Conservation (phyloP, 1,140 invertebrate genomes). For the Lepidurus packardi region DNA sequence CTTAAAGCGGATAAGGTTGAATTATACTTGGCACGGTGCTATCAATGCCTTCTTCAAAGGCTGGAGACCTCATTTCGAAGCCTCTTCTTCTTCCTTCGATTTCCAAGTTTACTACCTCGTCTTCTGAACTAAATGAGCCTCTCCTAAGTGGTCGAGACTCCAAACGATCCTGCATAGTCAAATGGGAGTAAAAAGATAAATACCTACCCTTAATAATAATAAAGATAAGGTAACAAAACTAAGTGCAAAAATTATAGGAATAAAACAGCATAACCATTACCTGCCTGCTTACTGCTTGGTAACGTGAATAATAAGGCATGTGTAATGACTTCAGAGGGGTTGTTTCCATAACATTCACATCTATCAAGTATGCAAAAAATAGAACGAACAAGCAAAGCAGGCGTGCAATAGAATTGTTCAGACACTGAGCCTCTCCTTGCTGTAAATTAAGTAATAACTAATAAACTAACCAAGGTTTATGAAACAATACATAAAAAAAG, state of each 20-base stretch:
- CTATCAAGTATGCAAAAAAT: neutral
- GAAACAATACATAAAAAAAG: too few species aligned
- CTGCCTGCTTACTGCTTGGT: conserved; percentile 28
- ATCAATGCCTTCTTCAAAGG: neutral
- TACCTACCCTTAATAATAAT: neutral
- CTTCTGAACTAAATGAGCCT: conserved; percentile 20
- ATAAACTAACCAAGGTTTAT: too few species aligned
- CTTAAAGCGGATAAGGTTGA: neutral
- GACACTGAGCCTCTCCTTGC: too few species aligned
- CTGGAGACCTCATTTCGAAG: conserved; percentile 23
- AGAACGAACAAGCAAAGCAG: neutral
- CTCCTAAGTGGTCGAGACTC: conserved; percentile 26
- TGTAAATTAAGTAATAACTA: too few species aligned
- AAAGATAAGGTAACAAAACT: neutral
- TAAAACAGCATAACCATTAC: conserved; percentile 1
- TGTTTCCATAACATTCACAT: conserved; percentile 25
- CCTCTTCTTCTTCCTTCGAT: neutral
- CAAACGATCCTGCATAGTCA: conserved; percentile 10
- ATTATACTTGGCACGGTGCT: neutral
- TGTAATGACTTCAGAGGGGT: conserved; percentile 26
- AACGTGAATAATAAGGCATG: conserved; percentile 30
- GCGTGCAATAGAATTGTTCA: neutral
- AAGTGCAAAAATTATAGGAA: neutral
- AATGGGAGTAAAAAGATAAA: neutral
- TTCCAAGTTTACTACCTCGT: conserved; percentile 11